Base-by-base conservation (phyloP, 2,113 vertebrate species). In the Lanius collurio region DNA sequence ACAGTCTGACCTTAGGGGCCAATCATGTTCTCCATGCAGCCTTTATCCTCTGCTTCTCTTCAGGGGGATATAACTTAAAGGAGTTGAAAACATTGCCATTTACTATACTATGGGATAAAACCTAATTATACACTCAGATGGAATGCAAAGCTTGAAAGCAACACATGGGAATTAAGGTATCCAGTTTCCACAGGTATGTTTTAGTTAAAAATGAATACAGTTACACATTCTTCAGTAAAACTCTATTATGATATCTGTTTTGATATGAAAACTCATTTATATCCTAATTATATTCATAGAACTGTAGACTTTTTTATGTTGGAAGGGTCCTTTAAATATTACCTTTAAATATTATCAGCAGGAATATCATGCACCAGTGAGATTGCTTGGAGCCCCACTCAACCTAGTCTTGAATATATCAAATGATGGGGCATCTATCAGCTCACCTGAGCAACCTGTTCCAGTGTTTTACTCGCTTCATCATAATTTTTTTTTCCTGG, bases 401-500 rank as follows among this genome's bases (percentile, higher is more conserved):
- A 82, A 3, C 5, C 7, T 42, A 1, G 0, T 4, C 16, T 35
- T 47, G 10, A 73, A 15, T 8, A 3, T 50, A 30, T n/a, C 1
- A 4, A n/a, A 24, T 53, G 10, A n/a, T 11, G 13, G 11, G 10
- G 1, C 26, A 37, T 13, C 1, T 5, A 37, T 41, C 3, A 24
- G 17, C 8, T 57, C 4, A 0, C 19, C 41, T 79, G 28, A 65
- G 13, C 2, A 28, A n/a, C 7, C 3, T 62, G 1, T 27, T 21
- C 15, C 12, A 41, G 6, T 11, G 7, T n/a, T 67, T 67, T 13
- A 71, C 37, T 17, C 28, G 10, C 2, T 11, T 33, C 15, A 9
- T 16, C 1, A 6, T 13, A 42, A 14, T 7, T 4, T 17, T 12
- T 78, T 83, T 20, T 64, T 31, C 12, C 7, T 78, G 42, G 5